Base-by-base conservation (phyloP, 2,113 vertebrate species). In the Chlorodrepanis virens region DNA sequence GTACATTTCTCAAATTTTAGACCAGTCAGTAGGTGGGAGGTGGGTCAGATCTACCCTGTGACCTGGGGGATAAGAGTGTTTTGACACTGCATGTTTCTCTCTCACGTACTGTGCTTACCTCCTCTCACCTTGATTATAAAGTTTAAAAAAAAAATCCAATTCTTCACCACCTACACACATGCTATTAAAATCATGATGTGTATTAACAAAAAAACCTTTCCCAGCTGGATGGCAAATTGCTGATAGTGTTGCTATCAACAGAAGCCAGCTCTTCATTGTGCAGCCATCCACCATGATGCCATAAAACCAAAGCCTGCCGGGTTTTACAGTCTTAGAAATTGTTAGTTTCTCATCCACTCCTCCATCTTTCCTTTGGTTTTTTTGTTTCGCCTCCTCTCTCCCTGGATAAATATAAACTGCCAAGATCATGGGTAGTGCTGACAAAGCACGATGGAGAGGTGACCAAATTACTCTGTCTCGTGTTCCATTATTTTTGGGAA, bases 61-160 rank as follows among this genome's bases (percentile, higher is more conserved):
- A 97, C 96, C 98, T 96, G 93, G 86, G 84, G 87, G 83, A 96
- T 93, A 91, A 97, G 77, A 92, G 80, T 96, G 70, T 92, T 93
- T 93, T 97, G 65, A 91, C 96, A 96, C 92, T 85, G 89, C 86
- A 24, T 91, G 88, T 96, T 97, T 95, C 91, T 95, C 90, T 95
- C 69, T 94, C 76, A 45, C 72, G 25, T 92, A 91, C 76, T 86
- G 70, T 88, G 94, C 89, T 91, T 94, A 75, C 96, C 92, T 92
- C 97, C 91, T 97, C 93, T 97, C 87, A 94, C 94, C 96, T 96
- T 96, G 97, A 97, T 96, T 96, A 97, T 93, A 90, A 96, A 95
- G 79, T 94, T 97, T 93, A 4, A 45, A 96, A 97, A 94, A 96
- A 94, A 95, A 96, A 84, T 94, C 89, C 72, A 96, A 81, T 97